Percentiles rank a stretch among this genome's conserved stretches.
Conservation (phyloP, 2,888 invertebrate species). For the Philaethria dido region DNA sequence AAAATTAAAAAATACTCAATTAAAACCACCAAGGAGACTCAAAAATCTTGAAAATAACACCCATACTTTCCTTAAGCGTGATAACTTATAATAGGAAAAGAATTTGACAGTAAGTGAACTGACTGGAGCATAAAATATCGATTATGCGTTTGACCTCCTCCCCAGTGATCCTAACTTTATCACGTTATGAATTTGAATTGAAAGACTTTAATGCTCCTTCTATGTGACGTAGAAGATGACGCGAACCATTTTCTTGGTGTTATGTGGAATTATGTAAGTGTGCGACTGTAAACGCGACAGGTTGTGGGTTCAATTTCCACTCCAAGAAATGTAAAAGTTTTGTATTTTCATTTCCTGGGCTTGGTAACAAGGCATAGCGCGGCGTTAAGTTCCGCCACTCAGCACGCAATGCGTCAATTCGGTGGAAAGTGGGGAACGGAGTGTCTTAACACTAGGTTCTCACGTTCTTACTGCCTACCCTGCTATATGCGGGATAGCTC, state of each 20-base stretch:
- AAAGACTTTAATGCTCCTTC: conserved; percentile 33
- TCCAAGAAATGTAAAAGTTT: no score
- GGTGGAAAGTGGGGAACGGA: no score
- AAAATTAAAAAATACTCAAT: background rate
- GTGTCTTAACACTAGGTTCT: no score
- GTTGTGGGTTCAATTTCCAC: no score
- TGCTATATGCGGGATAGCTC: no score
- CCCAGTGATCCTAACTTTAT: conserved; percentile 54
- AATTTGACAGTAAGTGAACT: conserved; percentile 33
- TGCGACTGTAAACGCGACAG: no score
- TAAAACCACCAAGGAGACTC: background rate
- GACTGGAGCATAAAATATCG: conserved; percentile 53
- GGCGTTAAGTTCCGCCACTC: no score
- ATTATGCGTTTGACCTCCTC: conserved; percentile 52
- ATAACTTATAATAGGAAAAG: conserved; percentile 32
- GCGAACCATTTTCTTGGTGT: background rate
- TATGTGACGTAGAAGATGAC: conserved; percentile 27
- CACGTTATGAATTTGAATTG: conserved; percentile 60
- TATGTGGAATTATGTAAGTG: background rate
- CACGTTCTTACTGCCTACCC: no score
- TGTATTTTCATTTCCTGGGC: no score
- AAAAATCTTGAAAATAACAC: background rate
- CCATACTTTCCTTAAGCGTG: background rate
- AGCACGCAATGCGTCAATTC: no score
- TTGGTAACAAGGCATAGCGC: no score